phyloP scores from a whole-genome alignment of 2,113 vertebrate genomes.

The Cervus canadensis region DNA sequence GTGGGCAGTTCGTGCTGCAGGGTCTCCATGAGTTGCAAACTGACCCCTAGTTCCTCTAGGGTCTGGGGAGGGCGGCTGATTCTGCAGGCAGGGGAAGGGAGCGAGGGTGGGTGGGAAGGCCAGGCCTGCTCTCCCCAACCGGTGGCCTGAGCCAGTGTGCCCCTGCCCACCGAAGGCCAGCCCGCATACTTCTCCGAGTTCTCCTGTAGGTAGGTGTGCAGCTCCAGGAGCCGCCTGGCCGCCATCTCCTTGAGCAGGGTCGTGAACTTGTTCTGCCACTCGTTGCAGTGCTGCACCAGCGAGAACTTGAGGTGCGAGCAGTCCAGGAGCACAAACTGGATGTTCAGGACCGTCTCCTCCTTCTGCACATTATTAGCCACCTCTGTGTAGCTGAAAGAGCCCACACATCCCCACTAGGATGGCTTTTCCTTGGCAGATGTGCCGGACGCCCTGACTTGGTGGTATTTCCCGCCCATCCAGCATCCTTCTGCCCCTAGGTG shows the following conservation, averaged over 20 bases:
- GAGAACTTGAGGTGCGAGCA: constrained; percentile 83
- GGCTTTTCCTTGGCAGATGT: background rate
- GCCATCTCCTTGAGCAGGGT: constrained; percentile 85
- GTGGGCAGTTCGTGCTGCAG: constrained; percentile 82
- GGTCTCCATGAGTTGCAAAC: constrained; percentile 82
- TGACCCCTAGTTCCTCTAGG: constrained; percentile 82
- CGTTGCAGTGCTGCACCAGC: constrained; percentile 83
- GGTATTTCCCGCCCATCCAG: background rate
- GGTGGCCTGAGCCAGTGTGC: fast-evolving
- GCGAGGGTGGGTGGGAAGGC: fast-evolving
- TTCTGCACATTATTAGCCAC: constrained; percentile 88
- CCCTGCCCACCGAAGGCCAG: fast-evolving
- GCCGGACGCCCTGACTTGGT: background rate
- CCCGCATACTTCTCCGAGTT: constrained; percentile 72
- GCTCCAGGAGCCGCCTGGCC: constrained; percentile 75
- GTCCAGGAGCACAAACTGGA: constrained; percentile 86
- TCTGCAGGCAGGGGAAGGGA: constrained; percentile 69
- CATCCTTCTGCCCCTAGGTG: background rate
- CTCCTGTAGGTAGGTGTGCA: constrained; percentile 79
- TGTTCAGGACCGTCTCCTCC: constrained; percentile 84
- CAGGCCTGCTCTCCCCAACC: background rate
- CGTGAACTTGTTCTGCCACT: constrained; percentile 87
- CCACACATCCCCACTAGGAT: background rate
- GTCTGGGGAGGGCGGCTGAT: constrained; percentile 83
- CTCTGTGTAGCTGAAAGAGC: constrained; percentile 81